These are phyloP conservation scores for Muricea muricata DNA, from an alignment of 92 coral and sea anemone genomes.

Conservation along the genomic window DNA sequence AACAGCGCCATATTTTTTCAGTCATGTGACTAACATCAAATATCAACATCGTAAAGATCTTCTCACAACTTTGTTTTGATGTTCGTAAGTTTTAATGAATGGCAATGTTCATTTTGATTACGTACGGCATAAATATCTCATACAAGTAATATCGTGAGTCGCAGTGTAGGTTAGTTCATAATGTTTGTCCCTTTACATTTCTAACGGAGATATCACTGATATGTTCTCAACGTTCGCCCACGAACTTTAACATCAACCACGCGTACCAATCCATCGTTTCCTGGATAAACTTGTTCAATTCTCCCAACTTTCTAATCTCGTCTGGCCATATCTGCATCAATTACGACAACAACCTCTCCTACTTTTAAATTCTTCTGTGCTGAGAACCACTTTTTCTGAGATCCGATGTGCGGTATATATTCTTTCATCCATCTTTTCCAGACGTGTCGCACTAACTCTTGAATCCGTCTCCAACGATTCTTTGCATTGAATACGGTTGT, in stretches of 20 bases:
- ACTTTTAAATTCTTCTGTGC: conserved; percentile 14
- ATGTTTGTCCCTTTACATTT: conserved; percentile 18
- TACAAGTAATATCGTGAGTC: no score
- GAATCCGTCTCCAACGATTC: conserved; percentile 55
- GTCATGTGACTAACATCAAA: no score
- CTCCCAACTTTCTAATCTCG: conserved; percentile 56
- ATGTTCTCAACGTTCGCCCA: conserved; percentile 48
- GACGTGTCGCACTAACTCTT: conserved; percentile 60
- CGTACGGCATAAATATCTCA: no score
- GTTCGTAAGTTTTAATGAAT: no score
- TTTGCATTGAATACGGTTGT: conserved; percentile 35
- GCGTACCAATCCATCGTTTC: conserved; percentile 52
- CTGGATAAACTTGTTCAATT: conserved; percentile 44
- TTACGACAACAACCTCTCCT: conserved; percentile 43
- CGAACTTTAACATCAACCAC: conserved; percentile 55
- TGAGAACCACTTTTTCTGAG: conserved; percentile 52
- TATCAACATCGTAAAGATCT: no score
- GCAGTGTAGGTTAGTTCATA: no score
- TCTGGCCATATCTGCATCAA: conserved; percentile 42
- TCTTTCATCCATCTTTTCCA: conserved; percentile 69
- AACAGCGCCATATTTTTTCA: no score
- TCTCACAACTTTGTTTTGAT: no score
- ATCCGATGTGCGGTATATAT: conserved; percentile 50
- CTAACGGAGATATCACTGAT: conserved; percentile 33
- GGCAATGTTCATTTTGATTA: no score